Evolutionary conservation across 2,888 invertebrate species (phyloP), one percentile per base, ranked within the genome.

Genomic region (Latheticus oryzae): DNA sequence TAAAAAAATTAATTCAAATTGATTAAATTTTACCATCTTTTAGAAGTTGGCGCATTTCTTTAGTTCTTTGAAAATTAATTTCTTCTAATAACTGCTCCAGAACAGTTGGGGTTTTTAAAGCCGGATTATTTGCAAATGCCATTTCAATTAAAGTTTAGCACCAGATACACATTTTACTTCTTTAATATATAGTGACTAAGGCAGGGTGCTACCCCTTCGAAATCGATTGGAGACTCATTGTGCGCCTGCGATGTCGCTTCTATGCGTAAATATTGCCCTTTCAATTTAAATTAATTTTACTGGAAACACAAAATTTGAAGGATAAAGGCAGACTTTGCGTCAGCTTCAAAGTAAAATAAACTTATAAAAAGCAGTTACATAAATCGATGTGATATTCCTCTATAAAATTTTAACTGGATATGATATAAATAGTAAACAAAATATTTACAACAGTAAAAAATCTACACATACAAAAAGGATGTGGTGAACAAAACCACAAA

Each of bases 61-160:
- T 94, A 45, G 93, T 93, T 64, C 94, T 84, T 78, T 95, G 94
- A 72, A 94, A 95, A 79, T 93, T 93, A 65, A 95, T 95, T 79
- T 95, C 95, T 75, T 94, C 93, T 58, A 95, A 81, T 52, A 95
- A 82, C 73, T 93, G 93, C 74, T 94, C 93, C 67, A 95, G 79
- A 77, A 90, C 87, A 17, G 91, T 90, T 11, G 88, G 85, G 11
- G 81, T 78, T 71, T 81, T 80, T 51, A 81, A 68, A 48, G 69
- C 68, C 23, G 72, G 61, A 62, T 71, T 75, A 62, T 76, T 77
- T 17, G 77, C 71, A 21, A 76, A 79, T 58, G 78, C 78, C 78
- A 78, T 79, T 51, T 47, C 35, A n/a, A 16, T 17, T 17, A 19
- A 35, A 5, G 13, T 21, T 35, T 51, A 51, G 45, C 45, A 45